These are phyloP conservation scores for Sminthurides bifidus DNA, from an alignment of 1,140 invertebrate genomes.

Conservation along the genomic window DNA sequence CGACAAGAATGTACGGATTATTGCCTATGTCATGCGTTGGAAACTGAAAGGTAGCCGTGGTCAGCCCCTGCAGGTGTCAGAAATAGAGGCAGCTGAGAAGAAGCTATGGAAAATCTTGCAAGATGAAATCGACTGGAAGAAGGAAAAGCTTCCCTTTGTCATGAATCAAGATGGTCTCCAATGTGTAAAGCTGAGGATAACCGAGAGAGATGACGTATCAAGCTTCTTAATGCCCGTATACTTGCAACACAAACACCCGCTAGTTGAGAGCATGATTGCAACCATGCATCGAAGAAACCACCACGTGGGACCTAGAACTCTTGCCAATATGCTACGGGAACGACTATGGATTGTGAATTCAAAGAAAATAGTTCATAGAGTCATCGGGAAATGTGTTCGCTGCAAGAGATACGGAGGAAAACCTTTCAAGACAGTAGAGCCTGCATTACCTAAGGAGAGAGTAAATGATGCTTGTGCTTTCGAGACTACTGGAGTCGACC, in stretches of 20 bases:
- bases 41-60: too few relatives aligned
- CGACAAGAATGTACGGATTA: too few relatives aligned
- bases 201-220: background rate
- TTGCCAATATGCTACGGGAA: background rate
- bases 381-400: background rate
- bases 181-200: background rate
- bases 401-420: constrained; percentile 7
- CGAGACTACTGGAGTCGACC: constrained; percentile 34
- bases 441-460: constrained; percentile 30
- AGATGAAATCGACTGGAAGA: too few relatives aligned
- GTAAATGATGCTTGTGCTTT: constrained; percentile 33
- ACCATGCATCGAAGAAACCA: background rate
- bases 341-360: background rate
- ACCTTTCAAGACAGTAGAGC: background rate
- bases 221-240: constrained; percentile 1
- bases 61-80: too few relatives aligned
- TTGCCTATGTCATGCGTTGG: too few relatives aligned
- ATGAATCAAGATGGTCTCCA: background rate
- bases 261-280: background rate
- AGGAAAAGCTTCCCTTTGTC: too few relatives aligned
- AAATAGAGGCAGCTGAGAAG: too few relatives aligned
- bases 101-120: constrained; percentile 2
- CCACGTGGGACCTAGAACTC: background rate
- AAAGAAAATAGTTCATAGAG: background rate
- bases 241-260: background rate